A percentile compares a stretch with the other conserved stretches of the same genome.
phyloP scores from a whole-genome alignment of 2,888 invertebrate species.

The Aleiodes alternator region DNA sequence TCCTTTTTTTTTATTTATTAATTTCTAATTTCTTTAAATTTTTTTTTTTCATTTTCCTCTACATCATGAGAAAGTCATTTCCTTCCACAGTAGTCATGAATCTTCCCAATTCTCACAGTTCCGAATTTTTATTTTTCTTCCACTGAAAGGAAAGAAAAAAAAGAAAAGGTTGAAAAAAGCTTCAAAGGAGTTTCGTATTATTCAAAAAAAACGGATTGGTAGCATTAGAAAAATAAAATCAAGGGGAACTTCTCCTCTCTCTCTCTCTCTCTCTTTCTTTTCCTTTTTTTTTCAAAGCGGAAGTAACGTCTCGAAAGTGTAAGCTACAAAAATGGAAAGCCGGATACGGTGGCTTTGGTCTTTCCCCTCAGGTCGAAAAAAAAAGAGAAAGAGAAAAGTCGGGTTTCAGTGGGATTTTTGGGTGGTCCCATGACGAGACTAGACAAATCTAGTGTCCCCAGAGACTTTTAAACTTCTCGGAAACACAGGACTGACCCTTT shows the following conservation, averaged over 20 bases:
- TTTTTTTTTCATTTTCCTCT: no score
- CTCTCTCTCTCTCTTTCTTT: not conserved
- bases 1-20: no score
- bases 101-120: no score
- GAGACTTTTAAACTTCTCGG: not conserved
- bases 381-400: no score
- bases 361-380: constrained; percentile 16
- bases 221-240: not conserved
- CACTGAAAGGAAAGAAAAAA: no score
- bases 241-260: not conserved
- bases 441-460: constrained; percentile 24
- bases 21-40: no score
- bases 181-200: not conserved
- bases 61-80: no score
- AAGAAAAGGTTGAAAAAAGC: not conserved
- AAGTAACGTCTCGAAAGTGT: constrained; percentile 49
- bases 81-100: no score
- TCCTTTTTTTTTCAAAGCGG: constrained; percentile 31
- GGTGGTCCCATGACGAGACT: constrained; percentile 35
- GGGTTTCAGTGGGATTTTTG: constrained; percentile 7
- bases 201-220: not conserved
- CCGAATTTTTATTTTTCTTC: no score
- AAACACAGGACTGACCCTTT: not conserved
- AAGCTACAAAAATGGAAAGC: constrained; percentile 49
- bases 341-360: constrained; percentile 46